These are phyloP conservation scores for Rhagophthalmus giganteus DNA, from an alignment of 2,888 invertebrate genomes.

Conservation along the genomic window DNA sequence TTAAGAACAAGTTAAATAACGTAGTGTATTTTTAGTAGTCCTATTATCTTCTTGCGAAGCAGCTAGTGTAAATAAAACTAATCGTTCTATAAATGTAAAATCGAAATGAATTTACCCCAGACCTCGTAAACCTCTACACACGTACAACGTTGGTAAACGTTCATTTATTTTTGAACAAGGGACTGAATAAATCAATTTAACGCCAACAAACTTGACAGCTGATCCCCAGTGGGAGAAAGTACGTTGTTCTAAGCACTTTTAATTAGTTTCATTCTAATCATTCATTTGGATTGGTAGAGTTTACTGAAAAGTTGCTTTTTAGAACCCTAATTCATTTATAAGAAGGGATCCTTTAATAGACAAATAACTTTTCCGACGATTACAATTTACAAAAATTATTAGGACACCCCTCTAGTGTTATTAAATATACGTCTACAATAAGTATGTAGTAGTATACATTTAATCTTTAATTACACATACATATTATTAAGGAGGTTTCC, in stretches of 20 bases:
- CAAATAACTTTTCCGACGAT: not conserved
- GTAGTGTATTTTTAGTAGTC: no score
- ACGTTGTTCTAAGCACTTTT: conserved; percentile 21
- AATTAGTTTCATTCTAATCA: conserved; percentile 23
- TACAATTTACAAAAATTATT: not conserved
- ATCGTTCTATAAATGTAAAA: conserved; percentile 6
- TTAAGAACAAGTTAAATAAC: no score
- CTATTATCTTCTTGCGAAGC: not conserved
- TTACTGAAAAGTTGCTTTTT: no score
- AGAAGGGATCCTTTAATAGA: no score
- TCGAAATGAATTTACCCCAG: conserved; percentile 12
- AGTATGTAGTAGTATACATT: not conserved
- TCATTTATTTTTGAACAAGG: conserved; percentile 25
- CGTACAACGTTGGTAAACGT: conserved; percentile 16
- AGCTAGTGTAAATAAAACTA: conserved; percentile 5
- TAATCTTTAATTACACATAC: not conserved
- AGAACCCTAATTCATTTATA: no score
- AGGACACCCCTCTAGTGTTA: not conserved
- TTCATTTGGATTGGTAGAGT: conserved; percentile 13
- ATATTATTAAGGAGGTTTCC: not conserved
- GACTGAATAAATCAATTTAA: conserved; percentile 24
- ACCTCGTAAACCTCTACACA: conserved; percentile 11
- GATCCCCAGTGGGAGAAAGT: conserved; percentile 17
- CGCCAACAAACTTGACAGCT: conserved; percentile 21
- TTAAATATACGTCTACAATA: no score